Evolutionary conservation across 1,140 invertebrate genomes (phyloP).

Genomic region (Sycobia sp.): DNA sequence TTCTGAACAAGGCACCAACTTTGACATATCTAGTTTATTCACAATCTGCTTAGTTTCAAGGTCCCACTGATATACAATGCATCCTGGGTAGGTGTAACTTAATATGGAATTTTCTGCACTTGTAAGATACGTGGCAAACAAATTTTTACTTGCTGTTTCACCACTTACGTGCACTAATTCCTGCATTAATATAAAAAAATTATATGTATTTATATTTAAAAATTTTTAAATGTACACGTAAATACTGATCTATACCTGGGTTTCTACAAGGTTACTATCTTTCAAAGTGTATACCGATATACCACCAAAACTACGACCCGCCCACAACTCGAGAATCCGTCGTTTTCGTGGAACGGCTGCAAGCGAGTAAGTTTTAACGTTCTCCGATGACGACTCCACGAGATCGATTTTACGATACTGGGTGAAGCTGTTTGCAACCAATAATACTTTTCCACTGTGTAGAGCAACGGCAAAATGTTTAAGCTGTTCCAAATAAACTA

Average conservation of each 20-base stretch:
- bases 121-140: slow-evolving; percentile 56
- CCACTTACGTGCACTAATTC: slow-evolving; percentile 25
- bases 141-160: slow-evolving; percentile 43
- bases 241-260: slow-evolving; percentile 39
- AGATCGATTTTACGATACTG: slow-evolving; percentile 55
- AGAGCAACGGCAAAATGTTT: slow-evolving; percentile 75
- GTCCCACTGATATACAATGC: slow-evolving; percentile 87
- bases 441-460: slow-evolving; percentile 75
- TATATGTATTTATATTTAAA: not conserved
- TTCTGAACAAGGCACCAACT: slow-evolving; percentile 89
- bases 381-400: slow-evolving; percentile 37
- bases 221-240: not conserved
- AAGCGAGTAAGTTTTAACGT: slow-evolving; percentile 56
- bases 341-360: slow-evolving; percentile 50
- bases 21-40: slow-evolving; percentile 88
- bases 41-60: slow-evolving; percentile 67
- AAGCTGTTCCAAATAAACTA: slow-evolving; percentile 70
- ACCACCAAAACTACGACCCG: slow-evolving; percentile 75
- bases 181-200: not conserved
- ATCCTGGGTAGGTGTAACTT: slow-evolving; percentile 79
- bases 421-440: slow-evolving; percentile 60
- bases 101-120: slow-evolving; percentile 69
- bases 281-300: slow-evolving; percentile 73
- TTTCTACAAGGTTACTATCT: slow-evolving; percentile 53
- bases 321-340: slow-evolving; percentile 66